Conservation (phyloP, 2,113 vertebrate genomes). For the Crotalus viridis region DNA sequence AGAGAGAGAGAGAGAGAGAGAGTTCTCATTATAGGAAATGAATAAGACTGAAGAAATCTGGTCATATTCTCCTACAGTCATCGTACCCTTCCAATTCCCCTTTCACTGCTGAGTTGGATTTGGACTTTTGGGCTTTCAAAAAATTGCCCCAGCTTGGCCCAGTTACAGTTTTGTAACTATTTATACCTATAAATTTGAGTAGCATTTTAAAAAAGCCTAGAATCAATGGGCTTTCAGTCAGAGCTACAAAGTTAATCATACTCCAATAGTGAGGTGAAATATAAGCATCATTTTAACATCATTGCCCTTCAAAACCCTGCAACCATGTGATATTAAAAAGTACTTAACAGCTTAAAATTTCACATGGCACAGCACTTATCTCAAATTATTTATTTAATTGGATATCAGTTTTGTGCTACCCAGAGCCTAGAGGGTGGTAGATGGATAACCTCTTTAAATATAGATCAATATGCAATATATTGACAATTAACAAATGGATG, state of each 20-base stretch:
- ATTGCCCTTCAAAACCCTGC: background rate
- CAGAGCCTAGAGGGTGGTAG: background rate
- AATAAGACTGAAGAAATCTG: background rate
- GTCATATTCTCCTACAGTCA: background rate
- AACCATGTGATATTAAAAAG: background rate
- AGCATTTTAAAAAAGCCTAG: background rate
- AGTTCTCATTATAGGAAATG: background rate
- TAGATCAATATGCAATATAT: background rate
- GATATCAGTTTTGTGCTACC: background rate
- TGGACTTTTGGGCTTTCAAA: background rate
- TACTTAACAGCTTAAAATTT: background rate
- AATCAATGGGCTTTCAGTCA: background rate
- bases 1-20: background rate
- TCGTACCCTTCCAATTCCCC: background rate
- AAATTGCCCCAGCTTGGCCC: background rate
- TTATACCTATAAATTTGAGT: background rate
- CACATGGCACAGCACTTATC: background rate
- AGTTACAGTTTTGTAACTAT: background rate
- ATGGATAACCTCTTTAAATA: background rate
- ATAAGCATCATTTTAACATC: background rate
- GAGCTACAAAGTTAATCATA: background rate
- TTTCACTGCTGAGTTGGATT: background rate
- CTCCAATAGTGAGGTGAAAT: background rate
- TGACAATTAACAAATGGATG: background rate
- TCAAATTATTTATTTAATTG: background rate